A percentile compares a stretch with the other conserved stretches of the same genome.
These are phyloP conservation scores for Orgyia antiqua DNA, from an alignment of 2,888 invertebrate genomes.

Conservation along the genomic window DNA sequence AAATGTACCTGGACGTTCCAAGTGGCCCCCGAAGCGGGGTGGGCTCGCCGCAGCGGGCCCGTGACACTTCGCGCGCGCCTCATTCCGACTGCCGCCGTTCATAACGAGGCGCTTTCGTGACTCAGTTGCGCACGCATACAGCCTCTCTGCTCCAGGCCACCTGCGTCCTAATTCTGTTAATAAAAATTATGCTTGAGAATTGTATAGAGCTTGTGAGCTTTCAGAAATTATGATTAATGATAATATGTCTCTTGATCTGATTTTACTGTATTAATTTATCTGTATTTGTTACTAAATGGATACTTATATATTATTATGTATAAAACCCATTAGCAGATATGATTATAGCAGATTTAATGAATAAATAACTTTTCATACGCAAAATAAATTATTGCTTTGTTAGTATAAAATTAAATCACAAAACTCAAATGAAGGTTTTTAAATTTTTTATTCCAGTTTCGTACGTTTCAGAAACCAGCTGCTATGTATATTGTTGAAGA, in stretches of 20 bases:
- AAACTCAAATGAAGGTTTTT: too few relatives aligned
- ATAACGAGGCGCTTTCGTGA: conserved; percentile 40
- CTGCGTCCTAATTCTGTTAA: conserved; percentile 46
- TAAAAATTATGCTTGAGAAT: conserved; percentile 32
- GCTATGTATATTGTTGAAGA: too few relatives aligned
- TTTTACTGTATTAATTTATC: too few relatives aligned
- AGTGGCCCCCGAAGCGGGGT: conserved; percentile 88
- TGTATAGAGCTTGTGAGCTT: conserved; percentile 14
- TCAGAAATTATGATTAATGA: conserved; percentile 18
- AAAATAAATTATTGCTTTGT: too few relatives aligned
- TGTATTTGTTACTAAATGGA: too few relatives aligned
- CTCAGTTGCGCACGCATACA: conserved; percentile 50
- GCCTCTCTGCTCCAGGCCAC: conserved; percentile 60
- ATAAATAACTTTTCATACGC: too few relatives aligned
- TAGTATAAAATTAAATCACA: too few relatives aligned
- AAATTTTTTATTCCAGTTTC: too few relatives aligned
- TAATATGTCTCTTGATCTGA: conserved; percentile 3
- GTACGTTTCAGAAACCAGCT: too few relatives aligned
- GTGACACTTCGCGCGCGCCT: conserved; percentile 73
- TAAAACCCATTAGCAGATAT: too few relatives aligned
- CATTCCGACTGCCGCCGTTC: conserved; percentile 67
- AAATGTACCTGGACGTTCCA: conserved; percentile 86
- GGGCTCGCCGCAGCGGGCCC: conserved; percentile 82
- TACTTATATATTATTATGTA: too few relatives aligned
- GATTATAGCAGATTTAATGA: too few relatives aligned